Percentiles rank a stretch among this genome's conserved stretches.
Evolutionary conservation across 30 jellyfish, hydroid and myxozoan species (phyloP).

Genomic region (Aurelia coerulea): DNA sequence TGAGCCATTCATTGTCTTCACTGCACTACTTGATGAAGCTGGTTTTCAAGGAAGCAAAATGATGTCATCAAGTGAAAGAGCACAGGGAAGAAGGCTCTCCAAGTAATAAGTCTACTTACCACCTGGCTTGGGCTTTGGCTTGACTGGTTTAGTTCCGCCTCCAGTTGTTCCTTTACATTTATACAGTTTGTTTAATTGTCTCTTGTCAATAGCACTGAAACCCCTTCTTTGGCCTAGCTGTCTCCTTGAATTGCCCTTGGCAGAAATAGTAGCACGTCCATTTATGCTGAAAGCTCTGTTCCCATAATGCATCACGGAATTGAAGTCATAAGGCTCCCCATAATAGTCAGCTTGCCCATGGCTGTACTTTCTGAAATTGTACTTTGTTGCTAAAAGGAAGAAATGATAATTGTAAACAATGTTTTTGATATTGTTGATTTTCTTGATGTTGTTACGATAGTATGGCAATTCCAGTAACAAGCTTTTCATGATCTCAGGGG

Average conservation of each 20-base stretch:
- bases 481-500: no score
- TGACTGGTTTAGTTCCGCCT: neutral
- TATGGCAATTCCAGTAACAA: no score
- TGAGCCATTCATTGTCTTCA: no score
- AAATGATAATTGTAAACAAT: no score
- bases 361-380: conserved; percentile 29
- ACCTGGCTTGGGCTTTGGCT: no score
- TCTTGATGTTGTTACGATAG: no score
- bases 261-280: conserved; percentile 20
- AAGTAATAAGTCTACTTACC: no score
- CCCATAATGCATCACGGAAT: conserved; percentile 56
- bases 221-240: conserved; percentile 41
- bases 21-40: no score
- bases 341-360: conserved; percentile 45
- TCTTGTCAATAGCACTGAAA: conserved; percentile 14
- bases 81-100: no score
- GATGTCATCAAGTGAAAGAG: no score
- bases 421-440: no score
- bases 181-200: conserved; percentile 50
- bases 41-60: no score
- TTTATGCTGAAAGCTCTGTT: conserved; percentile 22
- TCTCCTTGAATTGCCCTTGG: conserved; percentile 40
- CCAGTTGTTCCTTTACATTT: neutral
- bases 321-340: conserved; percentile 55
- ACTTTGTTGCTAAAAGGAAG: neutral